A percentile compares a stretch with the other conserved stretches of the same genome.
Evolutionary conservation across 1,140 invertebrate genomes (phyloP).

Genomic region (Heterodera schachtii): DNA sequence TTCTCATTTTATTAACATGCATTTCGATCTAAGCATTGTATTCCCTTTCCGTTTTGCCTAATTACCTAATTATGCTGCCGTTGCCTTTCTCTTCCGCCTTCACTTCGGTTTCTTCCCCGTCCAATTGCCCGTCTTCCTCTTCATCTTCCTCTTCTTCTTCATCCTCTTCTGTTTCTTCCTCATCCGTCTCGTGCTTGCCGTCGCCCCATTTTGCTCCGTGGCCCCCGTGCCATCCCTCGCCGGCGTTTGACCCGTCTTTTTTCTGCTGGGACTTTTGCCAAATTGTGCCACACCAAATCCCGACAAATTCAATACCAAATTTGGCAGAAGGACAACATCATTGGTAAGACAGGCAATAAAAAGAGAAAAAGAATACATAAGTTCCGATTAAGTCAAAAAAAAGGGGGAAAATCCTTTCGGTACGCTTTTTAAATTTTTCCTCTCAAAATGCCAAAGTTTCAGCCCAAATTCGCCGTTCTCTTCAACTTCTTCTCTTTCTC

Average conservation of each 20-base stretch:
- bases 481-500: not conserved
- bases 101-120: not conserved
- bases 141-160: not conserved
- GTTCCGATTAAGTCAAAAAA: too few relatives aligned
- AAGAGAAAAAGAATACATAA: too few relatives aligned
- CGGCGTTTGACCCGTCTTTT: not conserved
- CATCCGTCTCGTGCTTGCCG: not conserved
- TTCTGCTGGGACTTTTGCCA: slow-evolving; percentile 1
- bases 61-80: not conserved
- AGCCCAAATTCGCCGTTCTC: not conserved
- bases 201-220: not conserved
- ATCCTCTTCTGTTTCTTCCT: not conserved
- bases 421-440: too few relatives aligned
- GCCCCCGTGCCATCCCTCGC: not conserved
- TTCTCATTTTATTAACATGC: too few relatives aligned
- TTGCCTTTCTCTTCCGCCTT: not conserved
- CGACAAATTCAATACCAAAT: not conserved
- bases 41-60: too few relatives aligned
- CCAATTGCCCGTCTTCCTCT: not conserved
- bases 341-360: not conserved
- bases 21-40: too few relatives aligned
- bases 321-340: not conserved
- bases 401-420: too few relatives aligned
- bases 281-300: not conserved
- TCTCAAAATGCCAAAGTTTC: not conserved